A percentile compares a stretch with the other conserved stretches of the same genome.
These are phyloP conservation scores for Rhinolophus ferrumequinum DNA, from an alignment of 2,113 vertebrate species.

Conservation along the genomic window DNA sequence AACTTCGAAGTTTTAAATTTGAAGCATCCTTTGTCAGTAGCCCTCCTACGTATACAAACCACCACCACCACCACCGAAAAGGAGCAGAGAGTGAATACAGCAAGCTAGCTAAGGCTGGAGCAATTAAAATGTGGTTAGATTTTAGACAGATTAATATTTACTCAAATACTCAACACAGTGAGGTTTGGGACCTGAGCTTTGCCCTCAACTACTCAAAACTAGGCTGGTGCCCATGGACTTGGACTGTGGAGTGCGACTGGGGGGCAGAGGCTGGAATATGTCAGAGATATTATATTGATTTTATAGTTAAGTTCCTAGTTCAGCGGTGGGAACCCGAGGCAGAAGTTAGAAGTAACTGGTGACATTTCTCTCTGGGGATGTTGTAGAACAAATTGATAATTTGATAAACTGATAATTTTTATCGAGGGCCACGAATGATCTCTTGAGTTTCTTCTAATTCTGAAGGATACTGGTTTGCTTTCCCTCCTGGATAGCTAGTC, in stretches of 20 bases:
- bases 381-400: background rate
- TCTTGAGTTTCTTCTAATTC: background rate
- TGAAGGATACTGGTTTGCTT: background rate
- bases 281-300: background rate
- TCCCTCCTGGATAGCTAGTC: background rate
- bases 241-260: background rate
- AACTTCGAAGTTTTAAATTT: background rate
- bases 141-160: background rate
- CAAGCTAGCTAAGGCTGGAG: background rate
- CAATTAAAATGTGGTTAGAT: background rate
- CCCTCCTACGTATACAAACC: no score
- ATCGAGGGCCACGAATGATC: background rate
- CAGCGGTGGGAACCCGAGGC: background rate
- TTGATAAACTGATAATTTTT: background rate
- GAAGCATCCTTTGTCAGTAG: background rate
- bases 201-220: background rate
- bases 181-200: background rate
- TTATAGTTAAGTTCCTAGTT: background rate
- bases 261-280: background rate
- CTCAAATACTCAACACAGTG: background rate
- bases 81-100: background rate
- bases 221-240: background rate
- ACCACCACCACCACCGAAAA: background rate
- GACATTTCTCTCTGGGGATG: background rate
- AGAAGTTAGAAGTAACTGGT: background rate